These are phyloP conservation scores for Stenoptilia bipunctidactyla DNA, from an alignment of 2,888 invertebrate species.

Conservation along the genomic window DNA sequence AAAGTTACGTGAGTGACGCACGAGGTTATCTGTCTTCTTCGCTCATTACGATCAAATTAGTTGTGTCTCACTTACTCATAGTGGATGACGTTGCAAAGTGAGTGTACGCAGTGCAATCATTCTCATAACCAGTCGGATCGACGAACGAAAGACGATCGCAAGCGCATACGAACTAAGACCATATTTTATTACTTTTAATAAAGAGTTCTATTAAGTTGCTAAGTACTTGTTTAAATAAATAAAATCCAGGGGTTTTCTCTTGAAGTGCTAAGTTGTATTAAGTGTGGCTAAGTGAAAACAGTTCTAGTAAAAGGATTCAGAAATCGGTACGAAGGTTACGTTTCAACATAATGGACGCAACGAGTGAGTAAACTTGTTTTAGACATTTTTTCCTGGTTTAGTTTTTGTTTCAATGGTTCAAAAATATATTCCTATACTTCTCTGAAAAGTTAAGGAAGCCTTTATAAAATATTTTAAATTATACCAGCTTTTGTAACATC, in stretches of 20 bases:
- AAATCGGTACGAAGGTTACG: slow-evolving; percentile 47
- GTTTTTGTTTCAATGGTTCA: slow-evolving; percentile 3
- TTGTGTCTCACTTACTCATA: slow-evolving; percentile 31
- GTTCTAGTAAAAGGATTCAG: slow-evolving; percentile 4
- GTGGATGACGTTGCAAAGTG: slow-evolving; percentile 6
- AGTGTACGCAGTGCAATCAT: slow-evolving; percentile 51
- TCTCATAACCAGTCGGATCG: slow-evolving; percentile 20
- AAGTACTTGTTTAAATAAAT: too few relatives aligned
- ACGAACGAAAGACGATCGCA: slow-evolving; percentile 26
- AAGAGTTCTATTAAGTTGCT: too few relatives aligned
- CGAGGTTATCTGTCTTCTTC: slow-evolving; percentile 25
- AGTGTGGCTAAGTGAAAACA: too few relatives aligned
- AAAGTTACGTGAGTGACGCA: slow-evolving; percentile 4
- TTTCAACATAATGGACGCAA: slow-evolving; percentile 63
- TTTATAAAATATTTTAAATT: too few relatives aligned
- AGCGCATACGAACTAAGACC: slow-evolving; percentile 43
- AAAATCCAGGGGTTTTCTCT: too few relatives aligned
- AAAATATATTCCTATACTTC: too few relatives aligned
- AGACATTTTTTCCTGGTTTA: not conserved
- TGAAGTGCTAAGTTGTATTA: too few relatives aligned
- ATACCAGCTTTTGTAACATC: too few relatives aligned
- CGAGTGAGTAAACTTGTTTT: slow-evolving; percentile 53
- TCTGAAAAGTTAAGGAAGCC: too few relatives aligned
- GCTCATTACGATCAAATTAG: slow-evolving; percentile 8
- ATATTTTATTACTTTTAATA: too few relatives aligned